Evolutionary conservation across 2,797 vertebrate species (phyloP).

Genomic region (Typhlichthys subterraneus): DNA sequence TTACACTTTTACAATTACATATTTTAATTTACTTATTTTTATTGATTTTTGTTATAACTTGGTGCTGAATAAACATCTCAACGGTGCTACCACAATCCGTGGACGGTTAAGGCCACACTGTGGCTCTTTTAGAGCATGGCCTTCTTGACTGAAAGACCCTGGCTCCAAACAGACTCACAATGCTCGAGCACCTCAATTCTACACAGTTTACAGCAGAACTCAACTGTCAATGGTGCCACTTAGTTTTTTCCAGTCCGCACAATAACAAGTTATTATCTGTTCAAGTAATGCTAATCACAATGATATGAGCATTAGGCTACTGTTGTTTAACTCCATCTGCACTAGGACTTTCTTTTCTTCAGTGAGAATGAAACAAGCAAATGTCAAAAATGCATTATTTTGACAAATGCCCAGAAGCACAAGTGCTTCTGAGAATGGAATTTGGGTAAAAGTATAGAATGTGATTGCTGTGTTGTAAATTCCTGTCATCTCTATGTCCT

Average conservation of each 20-base stretch:
- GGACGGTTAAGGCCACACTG: constrained; percentile 66
- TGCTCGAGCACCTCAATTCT: constrained; percentile 75
- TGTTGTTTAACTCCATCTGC: constrained; percentile 59
- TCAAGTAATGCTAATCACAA: constrained; percentile 46
- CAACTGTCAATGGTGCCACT: constrained; percentile 78
- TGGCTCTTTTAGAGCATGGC: constrained; percentile 67
- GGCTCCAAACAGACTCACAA: constrained; percentile 62
- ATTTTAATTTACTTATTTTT: constrained; percentile 33
- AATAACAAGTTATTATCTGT: constrained; percentile 46
- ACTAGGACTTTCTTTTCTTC: constrained; percentile 55
- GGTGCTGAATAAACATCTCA: constrained; percentile 80
- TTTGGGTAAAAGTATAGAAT: constrained; percentile 69
- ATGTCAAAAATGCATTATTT: constrained; percentile 66
- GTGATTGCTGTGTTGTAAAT: constrained; percentile 82
- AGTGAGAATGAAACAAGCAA: constrained; percentile 60
- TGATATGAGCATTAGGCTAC: constrained; percentile 44
- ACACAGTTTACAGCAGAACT: constrained; percentile 81
- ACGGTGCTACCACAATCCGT: constrained; percentile 79
- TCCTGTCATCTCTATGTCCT: constrained; percentile 82
- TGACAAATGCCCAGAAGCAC: constrained; percentile 66
- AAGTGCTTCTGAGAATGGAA: constrained; percentile 70
- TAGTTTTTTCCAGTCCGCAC: constrained; percentile 70
- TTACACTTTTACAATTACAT: constrained; percentile 57
- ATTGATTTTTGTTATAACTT: constrained; percentile 65
- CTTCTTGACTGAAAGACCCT: constrained; percentile 66